phyloP scores from a whole-genome alignment of 1,140 invertebrate species.

The Kradibia gibbosae region DNA sequence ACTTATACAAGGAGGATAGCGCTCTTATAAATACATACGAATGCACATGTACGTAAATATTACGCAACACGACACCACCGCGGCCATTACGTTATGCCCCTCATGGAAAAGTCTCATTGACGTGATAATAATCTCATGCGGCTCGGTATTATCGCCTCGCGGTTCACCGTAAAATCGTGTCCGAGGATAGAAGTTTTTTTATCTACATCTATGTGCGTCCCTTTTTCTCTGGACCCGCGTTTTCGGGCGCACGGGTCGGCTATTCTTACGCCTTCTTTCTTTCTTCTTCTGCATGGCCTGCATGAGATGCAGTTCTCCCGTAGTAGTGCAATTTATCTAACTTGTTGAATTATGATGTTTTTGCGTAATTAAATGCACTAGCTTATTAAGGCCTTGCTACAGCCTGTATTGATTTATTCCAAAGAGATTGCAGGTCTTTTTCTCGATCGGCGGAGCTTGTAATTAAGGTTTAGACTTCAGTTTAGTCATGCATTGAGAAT shows the following conservation, averaged over 20 bases:
- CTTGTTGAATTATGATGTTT: constrained; percentile 39
- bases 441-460: background rate
- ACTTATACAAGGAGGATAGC: background rate
- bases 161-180: constrained; percentile 25
- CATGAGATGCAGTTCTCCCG: background rate
- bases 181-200: constrained; percentile 4
- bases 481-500: constrained; percentile 19
- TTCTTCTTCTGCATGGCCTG: background rate
- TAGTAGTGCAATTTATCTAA: background rate
- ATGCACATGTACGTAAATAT: constrained; percentile 30
- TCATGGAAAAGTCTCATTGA: constrained; percentile 49
- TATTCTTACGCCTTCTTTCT: background rate
- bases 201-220: background rate
- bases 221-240: background rate
- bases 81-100: constrained; percentile 44
- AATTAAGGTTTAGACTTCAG: constrained; percentile 8
- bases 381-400: constrained; percentile 10
- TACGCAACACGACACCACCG: constrained; percentile 28
- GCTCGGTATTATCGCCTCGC: constrained; percentile 31
- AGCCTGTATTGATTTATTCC: constrained; percentile 33
- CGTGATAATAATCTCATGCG: constrained; percentile 49
- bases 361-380: constrained; percentile 35
- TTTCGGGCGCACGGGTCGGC: too few species aligned
- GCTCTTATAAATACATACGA: background rate
- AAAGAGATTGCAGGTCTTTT: constrained; percentile 13